Evolutionary conservation across 2,797 vertebrate species (phyloP).

Genomic region (Phoxinus dragarum): DNA sequence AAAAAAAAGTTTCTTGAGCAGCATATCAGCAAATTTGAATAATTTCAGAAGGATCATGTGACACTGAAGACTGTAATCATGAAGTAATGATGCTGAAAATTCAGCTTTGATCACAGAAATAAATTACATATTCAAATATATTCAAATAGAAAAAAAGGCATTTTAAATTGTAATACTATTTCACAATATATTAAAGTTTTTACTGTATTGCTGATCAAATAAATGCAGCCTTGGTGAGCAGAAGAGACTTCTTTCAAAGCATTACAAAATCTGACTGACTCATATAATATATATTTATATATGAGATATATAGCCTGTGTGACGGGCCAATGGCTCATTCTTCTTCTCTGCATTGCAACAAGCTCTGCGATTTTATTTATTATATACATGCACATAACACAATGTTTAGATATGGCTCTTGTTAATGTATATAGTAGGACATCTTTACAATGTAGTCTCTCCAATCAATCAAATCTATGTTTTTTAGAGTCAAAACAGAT

Average conservation of each 20-base stretch:
- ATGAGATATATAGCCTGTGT: background rate
- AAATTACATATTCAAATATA: too few relatives aligned
- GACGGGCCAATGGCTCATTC: background rate
- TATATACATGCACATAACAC: background rate
- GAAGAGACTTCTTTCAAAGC: background rate
- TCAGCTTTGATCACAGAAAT: background rate
- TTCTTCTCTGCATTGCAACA: background rate
- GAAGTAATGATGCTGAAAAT: background rate
- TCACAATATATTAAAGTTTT: background rate
- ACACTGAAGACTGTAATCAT: background rate
- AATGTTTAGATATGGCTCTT: conserved; percentile 27
- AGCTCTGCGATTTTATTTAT: background rate
- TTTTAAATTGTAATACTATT: background rate
- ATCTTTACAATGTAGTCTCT: conserved; percentile 17
- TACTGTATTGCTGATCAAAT: background rate
- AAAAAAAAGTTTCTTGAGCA: background rate
- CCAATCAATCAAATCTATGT: conserved; percentile 22
- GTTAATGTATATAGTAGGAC: conserved; percentile 6
- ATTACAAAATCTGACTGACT: background rate
- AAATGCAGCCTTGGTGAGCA: background rate
- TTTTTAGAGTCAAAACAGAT: conserved; percentile 23
- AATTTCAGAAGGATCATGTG: background rate
- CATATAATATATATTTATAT: too few relatives aligned
- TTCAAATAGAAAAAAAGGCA: background rate
- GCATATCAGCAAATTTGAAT: background rate